Evolutionary conservation across 2,888 invertebrate species (phyloP), one percentile per base, ranked within the genome.

Genomic region (Calameuta pallipes): DNA sequence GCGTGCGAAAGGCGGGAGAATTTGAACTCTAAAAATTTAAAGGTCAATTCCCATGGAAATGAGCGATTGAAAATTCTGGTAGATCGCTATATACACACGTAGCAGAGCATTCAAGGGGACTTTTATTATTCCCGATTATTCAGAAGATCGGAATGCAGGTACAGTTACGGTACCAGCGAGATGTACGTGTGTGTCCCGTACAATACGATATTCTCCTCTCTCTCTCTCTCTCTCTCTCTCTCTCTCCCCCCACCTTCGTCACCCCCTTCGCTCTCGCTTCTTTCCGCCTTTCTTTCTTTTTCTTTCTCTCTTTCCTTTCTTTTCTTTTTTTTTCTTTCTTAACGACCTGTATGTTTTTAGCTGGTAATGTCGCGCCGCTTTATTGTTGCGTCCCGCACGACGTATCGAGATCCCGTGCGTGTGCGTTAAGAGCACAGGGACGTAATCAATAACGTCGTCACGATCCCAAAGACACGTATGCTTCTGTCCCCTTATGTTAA

Each of bases 361-460:
- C 70, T 9, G 73, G 30, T 35, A 73, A 68, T 73, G 71, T 69
- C 41, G 68, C 73, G 68, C 69, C 76, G 68, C 68, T 78, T 56
- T 68, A 76, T 36, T 75, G 75, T 68, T 35, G 76, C 74, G 74
- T 75, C 70, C 80, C 76, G 78, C 76, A 78, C 76, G 76, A 77
- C 82, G 81, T 70, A 70, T 70, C 70, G 70, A 41, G 15, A 33
- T 33, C 70, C 70, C 70, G 70, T 70, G 70, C 70, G 70, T 70
- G 70, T 70, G 70, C 70, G 70, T 70, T 70, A 70, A 70, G 70
- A 70, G 70, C 70, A 13, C 15, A 33, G 30, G n/a, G 33, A 70
- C 79, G 81, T 82, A 88, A 90, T 90, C 90, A 89, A 90, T 90
- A 90, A 90, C 86, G 88, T 87, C 87, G 88, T 90, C 90, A 90